Conservation (phyloP, 1,140 invertebrate species). For the Plectrocnemia conspersa region DNA sequence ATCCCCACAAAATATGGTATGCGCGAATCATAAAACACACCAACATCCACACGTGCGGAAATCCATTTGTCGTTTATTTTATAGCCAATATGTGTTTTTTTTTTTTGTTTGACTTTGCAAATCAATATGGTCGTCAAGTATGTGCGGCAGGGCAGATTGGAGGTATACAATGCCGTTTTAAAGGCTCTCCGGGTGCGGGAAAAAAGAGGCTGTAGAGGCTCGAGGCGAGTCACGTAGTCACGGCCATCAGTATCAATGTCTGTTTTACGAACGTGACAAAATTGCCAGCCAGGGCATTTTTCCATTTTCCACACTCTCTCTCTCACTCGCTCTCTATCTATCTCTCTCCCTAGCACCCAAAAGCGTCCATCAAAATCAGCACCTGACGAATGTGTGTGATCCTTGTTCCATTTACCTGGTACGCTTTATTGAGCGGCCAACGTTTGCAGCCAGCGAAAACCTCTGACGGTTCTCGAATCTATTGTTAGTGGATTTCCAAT, state of each 20-base stretch:
- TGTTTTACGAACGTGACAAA: slow-evolving; percentile 25
- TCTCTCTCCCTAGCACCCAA: not conserved
- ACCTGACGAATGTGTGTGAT: slow-evolving; percentile 6
- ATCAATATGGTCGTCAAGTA: not conserved
- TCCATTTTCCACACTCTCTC: slow-evolving; percentile 7
- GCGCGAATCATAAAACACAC: too few species aligned
- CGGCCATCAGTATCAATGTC: slow-evolving; percentile 25
- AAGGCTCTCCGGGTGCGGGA: not conserved
- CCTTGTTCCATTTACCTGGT: not conserved
- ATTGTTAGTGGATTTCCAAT: too few species aligned
- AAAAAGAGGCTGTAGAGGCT: not conserved
- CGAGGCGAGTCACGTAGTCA: slow-evolving; percentile 11
- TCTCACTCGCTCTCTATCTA: too few species aligned
- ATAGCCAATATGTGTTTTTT: too few species aligned
- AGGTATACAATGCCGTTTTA: slow-evolving; percentile 5
- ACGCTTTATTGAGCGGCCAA: too few species aligned
- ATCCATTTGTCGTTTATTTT: too few species aligned
- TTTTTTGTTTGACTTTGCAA: too few species aligned
- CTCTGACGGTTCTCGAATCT: too few species aligned
- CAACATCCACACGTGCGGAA: too few species aligned
- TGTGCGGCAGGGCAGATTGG: slow-evolving; percentile 1
- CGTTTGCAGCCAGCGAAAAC: too few species aligned
- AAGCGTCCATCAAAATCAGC: not conserved
- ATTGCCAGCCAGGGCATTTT: slow-evolving; percentile 11
- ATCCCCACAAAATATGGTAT: too few species aligned